phyloP scores from a whole-genome alignment of 2,888 invertebrate species.

The Hemicrepidius hirtus region DNA sequence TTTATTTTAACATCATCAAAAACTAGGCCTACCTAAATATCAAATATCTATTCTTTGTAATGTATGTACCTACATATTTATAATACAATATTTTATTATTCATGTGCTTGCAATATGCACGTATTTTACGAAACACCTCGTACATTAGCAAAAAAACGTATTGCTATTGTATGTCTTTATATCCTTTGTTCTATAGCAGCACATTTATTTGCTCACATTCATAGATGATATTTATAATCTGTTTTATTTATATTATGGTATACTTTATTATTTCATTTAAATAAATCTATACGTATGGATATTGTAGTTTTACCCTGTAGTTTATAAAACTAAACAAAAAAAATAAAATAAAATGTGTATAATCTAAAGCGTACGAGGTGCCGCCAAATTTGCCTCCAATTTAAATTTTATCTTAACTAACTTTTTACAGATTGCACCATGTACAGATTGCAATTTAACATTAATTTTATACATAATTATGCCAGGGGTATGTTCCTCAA shows the following conservation, averaged over 20 bases:
- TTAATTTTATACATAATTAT: slow-evolving; percentile 70
- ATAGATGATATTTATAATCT: slow-evolving; percentile 51
- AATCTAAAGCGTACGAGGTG: slow-evolving; percentile 68
- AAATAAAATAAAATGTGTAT: slow-evolving; percentile 35
- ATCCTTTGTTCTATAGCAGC: slow-evolving; percentile 4
- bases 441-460: slow-evolving; percentile 69
- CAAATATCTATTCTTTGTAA: slow-evolving; percentile 71
- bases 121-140: slow-evolving; percentile 66
- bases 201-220: slow-evolving; percentile 37
- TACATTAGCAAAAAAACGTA: slow-evolving; percentile 58
- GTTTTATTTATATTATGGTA: slow-evolving; percentile 61
- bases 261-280: slow-evolving; percentile 62
- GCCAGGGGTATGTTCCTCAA: slow-evolving; percentile 72
- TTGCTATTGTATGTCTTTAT: slow-evolving; percentile 18
- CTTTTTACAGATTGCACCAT: slow-evolving; percentile 71
- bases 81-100: slow-evolving; percentile 68
- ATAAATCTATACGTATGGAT: slow-evolving; percentile 68
- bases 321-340: slow-evolving; percentile 46
- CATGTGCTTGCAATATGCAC: slow-evolving; percentile 55
- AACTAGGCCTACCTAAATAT: slow-evolving; percentile 73
- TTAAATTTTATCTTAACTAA: slow-evolving; percentile 57
- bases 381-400: slow-evolving; percentile 59
- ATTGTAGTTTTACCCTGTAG: slow-evolving; percentile 71
- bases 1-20: slow-evolving; percentile 73
- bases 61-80: slow-evolving; percentile 69